Base-by-base conservation (phyloP, 1,140 invertebrate species). In the Drosophila jambulina region DNA sequence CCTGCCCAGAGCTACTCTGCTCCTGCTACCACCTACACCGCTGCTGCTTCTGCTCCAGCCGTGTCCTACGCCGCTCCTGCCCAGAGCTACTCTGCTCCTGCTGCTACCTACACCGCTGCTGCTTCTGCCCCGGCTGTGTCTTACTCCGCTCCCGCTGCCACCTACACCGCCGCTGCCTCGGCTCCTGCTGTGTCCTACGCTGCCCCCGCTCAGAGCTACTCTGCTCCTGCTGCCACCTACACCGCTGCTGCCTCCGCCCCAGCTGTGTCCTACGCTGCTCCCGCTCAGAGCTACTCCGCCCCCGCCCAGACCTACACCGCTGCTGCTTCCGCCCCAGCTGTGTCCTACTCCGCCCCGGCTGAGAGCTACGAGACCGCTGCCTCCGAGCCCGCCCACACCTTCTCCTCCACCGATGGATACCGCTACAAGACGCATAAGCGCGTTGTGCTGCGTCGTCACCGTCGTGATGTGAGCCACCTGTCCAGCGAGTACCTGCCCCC, bases 401-500 rank as follows among this genome's bases (percentile, higher is more conserved):
- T 64, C 83, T 87, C 83, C 9, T 19, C 82, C 45, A 65, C 9
- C 49, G 78, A 85, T 57, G 86, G 85, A 53, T 88, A 88, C 80
- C 84, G 84, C 61, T 88, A 88, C 80, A 88, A 72, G 80, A 88
- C 84, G 68, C 72, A 80, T 15, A 12, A 13, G 12, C 62, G 62
- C 13, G 36, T 42, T 2, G 62, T 64, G 19, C 43, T 77, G 29
- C 79, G 88, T 54, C 91, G 87, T 36, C 79, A 82, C 34, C 91
- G 86, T 78, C 91, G 87, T 82, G 87, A 75, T 80, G 81, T 78
- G 59, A 82, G 79, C 85, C 75, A 88, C 25, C 71, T 88, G 59
- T 82, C 88, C 80, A 91, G 77, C 83, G 88, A 91, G 8, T 91
- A 91, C 53, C 72, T 91, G 75, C 88, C 88, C 42, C 88, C 88